Conservation (phyloP, 2,113 vertebrate species). For the Gymnocephalus cernua region DNA sequence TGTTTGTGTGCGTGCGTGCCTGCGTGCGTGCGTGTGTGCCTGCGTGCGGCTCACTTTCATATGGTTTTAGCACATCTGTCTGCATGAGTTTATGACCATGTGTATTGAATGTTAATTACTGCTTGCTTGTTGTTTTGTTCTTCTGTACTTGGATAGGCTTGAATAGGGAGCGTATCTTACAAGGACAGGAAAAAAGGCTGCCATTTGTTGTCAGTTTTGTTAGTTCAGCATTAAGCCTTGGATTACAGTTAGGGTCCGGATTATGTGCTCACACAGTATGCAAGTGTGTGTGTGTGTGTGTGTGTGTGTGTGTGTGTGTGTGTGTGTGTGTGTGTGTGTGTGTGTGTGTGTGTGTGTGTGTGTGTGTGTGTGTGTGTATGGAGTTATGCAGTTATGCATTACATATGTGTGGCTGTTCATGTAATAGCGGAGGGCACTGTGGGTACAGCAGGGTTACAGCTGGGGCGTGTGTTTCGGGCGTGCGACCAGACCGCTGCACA, state of each 20-base stretch:
- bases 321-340: neutral
- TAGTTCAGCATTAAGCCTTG: constrained; percentile 21
- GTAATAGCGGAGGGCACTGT: constrained; percentile 48
- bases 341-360: neutral
- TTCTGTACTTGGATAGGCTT: constrained; percentile 5
- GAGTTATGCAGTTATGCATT: neutral
- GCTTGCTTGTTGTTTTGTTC: constrained; percentile 18
- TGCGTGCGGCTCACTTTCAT: constrained; percentile 45
- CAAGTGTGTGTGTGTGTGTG: neutral
- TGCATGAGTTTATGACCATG: constrained; percentile 37
- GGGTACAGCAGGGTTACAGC: constrained; percentile 60
- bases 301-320: neutral
- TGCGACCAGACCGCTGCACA: constrained; percentile 61
- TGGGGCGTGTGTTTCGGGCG: constrained; percentile 60
- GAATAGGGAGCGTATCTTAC: neutral
- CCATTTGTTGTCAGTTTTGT: constrained; percentile 19
- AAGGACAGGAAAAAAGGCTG: constrained; percentile 3
- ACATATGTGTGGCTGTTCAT: constrained; percentile 22
- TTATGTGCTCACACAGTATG: constrained; percentile 4
- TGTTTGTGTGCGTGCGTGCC: neutral
- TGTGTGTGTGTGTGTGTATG: neutral
- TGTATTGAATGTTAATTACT: constrained; percentile 53
- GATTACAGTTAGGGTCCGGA: constrained; percentile 37
- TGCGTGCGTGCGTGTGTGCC: neutral
- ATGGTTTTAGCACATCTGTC: constrained; percentile 62